Evolutionary conservation across 2,797 vertebrate species (phyloP), one percentile per base, ranked within the genome.

Genomic region (Hypotaenidia philippensis): DNA sequence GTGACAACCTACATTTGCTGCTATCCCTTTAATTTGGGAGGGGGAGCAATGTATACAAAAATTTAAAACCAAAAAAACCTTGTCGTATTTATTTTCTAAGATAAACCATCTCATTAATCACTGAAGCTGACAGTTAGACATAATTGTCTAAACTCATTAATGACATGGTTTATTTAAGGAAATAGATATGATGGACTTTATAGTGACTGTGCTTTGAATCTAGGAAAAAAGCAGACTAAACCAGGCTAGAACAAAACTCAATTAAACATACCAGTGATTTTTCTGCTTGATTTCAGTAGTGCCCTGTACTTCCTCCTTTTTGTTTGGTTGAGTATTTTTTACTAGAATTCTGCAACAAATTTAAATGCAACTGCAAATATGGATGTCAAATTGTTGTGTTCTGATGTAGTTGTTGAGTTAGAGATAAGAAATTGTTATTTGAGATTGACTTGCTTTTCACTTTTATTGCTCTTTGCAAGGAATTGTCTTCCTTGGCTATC

Each of bases 121-220:
- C 44, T 52, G 60, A 83, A 80, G 36, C 15, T 72, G 55, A 72
- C 50, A 82, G 49, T 57, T 61, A 71, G 34, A 59, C 15, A 16
- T 56, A 86, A 84, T 66, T 65, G 26, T 34, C 47, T 74, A 47
- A n/a, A 20, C 41, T 91, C 90, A 71, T 93, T 85, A 93, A 89
- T 90, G 49, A 90, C 92, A 90, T 53, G 49, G 16, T 76, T 91
- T 85, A 90, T 90, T 61, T 87, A 70, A 83, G 26, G 65, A 91
- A 96, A 95, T 69, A 91, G 45, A 65, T 77, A 84, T 40, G 13
- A 77, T 55, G 88, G 6, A 5, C 20, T 92, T 90, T 75, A 60
- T 83, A 83, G 75, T 59, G 21, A 59, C 40, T 57, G 8, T 49
- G 32, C 20, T 82, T 77, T 57, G 36, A 76, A 77, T 72, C 44